These are phyloP conservation scores for Falco peregrinus DNA, from an alignment of 2,797 vertebrate species.

Conservation along the genomic window DNA sequence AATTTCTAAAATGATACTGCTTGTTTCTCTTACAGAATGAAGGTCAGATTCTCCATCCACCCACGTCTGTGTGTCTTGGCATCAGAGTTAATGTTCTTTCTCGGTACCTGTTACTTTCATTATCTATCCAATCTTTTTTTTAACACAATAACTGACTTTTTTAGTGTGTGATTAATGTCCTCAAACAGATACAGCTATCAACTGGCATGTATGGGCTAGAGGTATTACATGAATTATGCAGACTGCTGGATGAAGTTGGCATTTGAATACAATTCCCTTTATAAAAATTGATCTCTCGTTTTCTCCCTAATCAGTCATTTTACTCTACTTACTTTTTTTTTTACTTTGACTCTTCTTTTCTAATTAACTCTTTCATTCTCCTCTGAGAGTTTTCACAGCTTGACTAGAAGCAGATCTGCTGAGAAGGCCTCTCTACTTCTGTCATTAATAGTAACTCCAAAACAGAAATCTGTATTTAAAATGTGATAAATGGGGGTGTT, in stretches of 20 bases:
- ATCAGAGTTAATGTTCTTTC: not conserved
- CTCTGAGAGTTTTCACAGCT: not conserved
- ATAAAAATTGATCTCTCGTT: slow-evolving; percentile 2
- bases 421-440: not conserved
- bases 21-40: not conserved
- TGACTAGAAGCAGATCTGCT: not conserved
- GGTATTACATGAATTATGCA: slow-evolving; percentile 35
- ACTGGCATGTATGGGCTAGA: not conserved
- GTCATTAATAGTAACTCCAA: not conserved
- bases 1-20: not conserved
- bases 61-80: not conserved
- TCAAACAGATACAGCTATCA: slow-evolving; percentile 11
- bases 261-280: slow-evolving; percentile 47
- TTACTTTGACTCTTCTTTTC: not conserved
- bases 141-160: slow-evolving; percentile 29
- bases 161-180: slow-evolving; percentile 28
- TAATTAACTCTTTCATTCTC: slow-evolving; percentile 30
- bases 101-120: not conserved
- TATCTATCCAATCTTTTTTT: not conserved
- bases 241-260: not conserved
- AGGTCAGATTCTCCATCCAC: not conserved
- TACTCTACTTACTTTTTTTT: not conserved
- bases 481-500: not conserved
- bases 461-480: not conserved
- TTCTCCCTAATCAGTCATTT: slow-evolving; percentile 25